Base-by-base conservation (phyloP, 2,797 vertebrate species). In the Sebastes variabilis region DNA sequence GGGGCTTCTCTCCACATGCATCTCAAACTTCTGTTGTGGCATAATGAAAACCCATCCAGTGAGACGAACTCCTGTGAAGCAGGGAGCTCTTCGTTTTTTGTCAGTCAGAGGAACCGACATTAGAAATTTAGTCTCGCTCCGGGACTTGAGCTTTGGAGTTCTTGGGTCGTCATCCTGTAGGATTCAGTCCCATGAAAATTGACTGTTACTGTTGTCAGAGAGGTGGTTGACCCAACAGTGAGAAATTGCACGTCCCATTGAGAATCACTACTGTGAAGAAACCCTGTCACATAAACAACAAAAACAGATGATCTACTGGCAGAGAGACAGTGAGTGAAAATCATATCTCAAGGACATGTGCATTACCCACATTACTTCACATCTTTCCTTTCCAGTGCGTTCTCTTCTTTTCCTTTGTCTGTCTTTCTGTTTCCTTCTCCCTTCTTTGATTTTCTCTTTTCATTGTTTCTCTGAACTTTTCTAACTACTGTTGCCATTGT, bases 261-360 rank as follows among this genome's bases (percentile, higher is more conserved):
- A 73, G 74, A 58, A 77, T 54, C 52, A 67, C 24, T 11, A 2
- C 54, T 79, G 58, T 77, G 73, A 75, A 83, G 62, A 59, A 46
- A 56, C 36, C 8, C 56, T 24, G 58, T 27, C 54, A 38, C 80
- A 72, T 36, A 52, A 73, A 79, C 68, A 73, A 73, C 65, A 67
- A 60, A 68, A 77, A 74, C 60, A 61, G 46, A 81, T 62, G 38
- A 87, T 80, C n/a, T 72, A 30, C 61, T 34, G 27, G 11, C 61
- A 76, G 20, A 61, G 38, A 71, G 52, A 74, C 38, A 20, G 24
- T 7, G 20, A 61, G 14, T 18, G 20, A 24, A 82, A 77, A 70
- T 49, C 9, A 60, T 22, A 64, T 16, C 16, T 75, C 36, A 46
- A 36, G 18, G 68, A 12, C 8, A 1, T 18, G 30, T 18, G 27